These are phyloP conservation scores for Drosophila pseudotakahashii DNA, from an alignment of 2,888 invertebrate genomes.

Conservation along the genomic window DNA sequence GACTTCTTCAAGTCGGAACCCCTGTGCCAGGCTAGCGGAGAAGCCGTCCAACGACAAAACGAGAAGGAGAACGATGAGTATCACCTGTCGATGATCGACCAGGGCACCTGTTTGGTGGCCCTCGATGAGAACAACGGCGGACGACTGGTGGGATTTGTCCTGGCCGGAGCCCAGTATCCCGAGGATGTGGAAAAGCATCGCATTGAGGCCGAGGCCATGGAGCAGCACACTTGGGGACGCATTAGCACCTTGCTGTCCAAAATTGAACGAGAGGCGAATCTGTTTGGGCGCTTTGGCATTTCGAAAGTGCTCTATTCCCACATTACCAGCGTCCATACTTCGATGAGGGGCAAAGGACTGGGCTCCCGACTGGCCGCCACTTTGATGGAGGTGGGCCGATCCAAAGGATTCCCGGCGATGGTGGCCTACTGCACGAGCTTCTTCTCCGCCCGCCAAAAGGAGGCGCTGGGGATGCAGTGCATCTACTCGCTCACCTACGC, in stretches of 20 bases:
- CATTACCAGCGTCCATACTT: not conserved
- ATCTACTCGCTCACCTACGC: slow-evolving; percentile 1
- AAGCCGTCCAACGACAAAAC: not conserved
- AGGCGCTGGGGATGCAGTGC: slow-evolving; percentile 7
- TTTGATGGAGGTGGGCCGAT: slow-evolving; percentile 3
- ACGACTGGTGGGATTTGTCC: not conserved
- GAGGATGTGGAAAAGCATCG: not conserved
- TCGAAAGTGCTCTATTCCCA: slow-evolving; percentile 2
- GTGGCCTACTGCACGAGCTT: slow-evolving; percentile 2
- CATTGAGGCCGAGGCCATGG: not conserved
- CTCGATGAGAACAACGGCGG: not conserved
- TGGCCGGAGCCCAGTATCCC: not conserved
- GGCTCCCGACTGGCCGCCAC: not conserved
- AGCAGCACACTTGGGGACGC: not conserved
- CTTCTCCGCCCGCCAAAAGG: slow-evolving; percentile 4
- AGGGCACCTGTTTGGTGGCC: slow-evolving; percentile 2
- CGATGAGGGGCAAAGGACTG: slow-evolving; percentile 4
- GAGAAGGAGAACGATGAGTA: not conserved
- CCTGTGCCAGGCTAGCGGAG: not conserved
- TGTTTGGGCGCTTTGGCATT: not conserved
- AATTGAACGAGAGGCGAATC: not conserved
- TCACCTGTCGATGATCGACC: slow-evolving; percentile 5
- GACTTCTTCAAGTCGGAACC: not conserved
- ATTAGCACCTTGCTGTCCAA: not conserved
- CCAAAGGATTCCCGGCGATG: slow-evolving; percentile 2